phyloP scores from a whole-genome alignment of 2,888 invertebrate species.

The Oligia fasciuncula region DNA sequence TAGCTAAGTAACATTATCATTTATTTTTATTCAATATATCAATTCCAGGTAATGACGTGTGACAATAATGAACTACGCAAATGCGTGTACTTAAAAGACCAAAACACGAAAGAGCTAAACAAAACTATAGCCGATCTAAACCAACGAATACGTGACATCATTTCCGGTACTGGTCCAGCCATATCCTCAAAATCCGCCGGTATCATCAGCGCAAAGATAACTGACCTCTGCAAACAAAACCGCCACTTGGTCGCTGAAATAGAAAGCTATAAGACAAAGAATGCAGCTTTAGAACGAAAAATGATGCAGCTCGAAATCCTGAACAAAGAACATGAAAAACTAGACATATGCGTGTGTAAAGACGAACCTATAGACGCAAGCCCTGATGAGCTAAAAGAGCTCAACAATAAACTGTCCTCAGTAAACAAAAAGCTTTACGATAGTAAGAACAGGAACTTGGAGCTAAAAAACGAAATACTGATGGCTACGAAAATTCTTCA shows the following conservation, averaged over 20 bases:
- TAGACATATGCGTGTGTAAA: constrained; percentile 82
- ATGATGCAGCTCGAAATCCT: constrained; percentile 84
- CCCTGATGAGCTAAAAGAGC: constrained; percentile 89
- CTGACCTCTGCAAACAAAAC: constrained; percentile 92
- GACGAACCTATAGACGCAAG: constrained; percentile 84
- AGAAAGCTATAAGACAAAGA: constrained; percentile 90
- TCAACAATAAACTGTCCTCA: constrained; percentile 90
- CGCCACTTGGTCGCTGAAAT: constrained; percentile 91
- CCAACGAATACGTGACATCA: constrained; percentile 87
- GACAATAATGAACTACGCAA: constrained; percentile 90
- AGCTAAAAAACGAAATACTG: constrained; percentile 93
- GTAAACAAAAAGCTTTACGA: constrained; percentile 92
- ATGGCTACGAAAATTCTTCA: constrained; percentile 93
- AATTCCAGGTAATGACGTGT: constrained; percentile 87
- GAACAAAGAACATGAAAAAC: constrained; percentile 80
- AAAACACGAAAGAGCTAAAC: constrained; percentile 83
- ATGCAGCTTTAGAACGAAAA: constrained; percentile 88
- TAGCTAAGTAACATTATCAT: background rate
- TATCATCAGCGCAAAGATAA: constrained; percentile 91
- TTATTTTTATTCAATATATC: background rate
- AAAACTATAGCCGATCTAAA: constrained; percentile 84
- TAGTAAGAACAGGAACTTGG: constrained; percentile 92
- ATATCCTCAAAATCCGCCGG: constrained; percentile 88
- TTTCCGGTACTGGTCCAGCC: constrained; percentile 84
- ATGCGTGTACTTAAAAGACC: constrained; percentile 86